Evolutionary conservation across 2,113 vertebrate genomes (phyloP).

Genomic region (Nestor notabilis): DNA sequence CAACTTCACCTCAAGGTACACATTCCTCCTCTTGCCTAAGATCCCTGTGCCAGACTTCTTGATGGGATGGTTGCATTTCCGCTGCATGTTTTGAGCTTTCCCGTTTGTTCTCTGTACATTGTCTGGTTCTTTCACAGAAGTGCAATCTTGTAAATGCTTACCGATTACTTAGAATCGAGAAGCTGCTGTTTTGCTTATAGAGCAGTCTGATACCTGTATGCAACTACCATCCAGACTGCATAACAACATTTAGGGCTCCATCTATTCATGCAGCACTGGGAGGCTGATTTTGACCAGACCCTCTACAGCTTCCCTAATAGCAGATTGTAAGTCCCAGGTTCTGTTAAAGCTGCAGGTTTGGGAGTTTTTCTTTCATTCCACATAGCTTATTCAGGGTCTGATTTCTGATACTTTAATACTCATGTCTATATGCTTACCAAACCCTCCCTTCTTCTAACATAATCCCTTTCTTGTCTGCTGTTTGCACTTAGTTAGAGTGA

Average conservation of each 20-base stretch:
- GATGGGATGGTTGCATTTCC: neutral
- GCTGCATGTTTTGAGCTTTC: neutral
- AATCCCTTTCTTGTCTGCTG: constrained; percentile 38
- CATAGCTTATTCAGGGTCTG: neutral
- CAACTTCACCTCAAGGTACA: neutral
- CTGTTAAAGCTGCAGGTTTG: neutral
- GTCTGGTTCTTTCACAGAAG: neutral
- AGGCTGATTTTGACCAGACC: neutral
- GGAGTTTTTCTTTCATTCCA: neutral
- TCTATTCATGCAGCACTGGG: neutral
- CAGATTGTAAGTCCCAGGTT: neutral
- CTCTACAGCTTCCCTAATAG: neutral
- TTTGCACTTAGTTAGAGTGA: neutral
- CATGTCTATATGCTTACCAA: neutral
- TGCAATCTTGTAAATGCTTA: neutral
- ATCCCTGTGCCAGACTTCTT: neutral
- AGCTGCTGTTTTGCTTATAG: neutral
- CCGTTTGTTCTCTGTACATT: neutral
- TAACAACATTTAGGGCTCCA: neutral
- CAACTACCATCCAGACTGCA: neutral
- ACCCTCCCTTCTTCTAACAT: neutral
- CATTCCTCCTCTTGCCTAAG: neutral
- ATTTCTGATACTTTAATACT: neutral
- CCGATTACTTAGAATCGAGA: neutral
- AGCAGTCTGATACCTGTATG: fast-evolving